phyloP scores from a whole-genome alignment of 2,888 invertebrate genomes.

The Epinotia bilunana region DNA sequence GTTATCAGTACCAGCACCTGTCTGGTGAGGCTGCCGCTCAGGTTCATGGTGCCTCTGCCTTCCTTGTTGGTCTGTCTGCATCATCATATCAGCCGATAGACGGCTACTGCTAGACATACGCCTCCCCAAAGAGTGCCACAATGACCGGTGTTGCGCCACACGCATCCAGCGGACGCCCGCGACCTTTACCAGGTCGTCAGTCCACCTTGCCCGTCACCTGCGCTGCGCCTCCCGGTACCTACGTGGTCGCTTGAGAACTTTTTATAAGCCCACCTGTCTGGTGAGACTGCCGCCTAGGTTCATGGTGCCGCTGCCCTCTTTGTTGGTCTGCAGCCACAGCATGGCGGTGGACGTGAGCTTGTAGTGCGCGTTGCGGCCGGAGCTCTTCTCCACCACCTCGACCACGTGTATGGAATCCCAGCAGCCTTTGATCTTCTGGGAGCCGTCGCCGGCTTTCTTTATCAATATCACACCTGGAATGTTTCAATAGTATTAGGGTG shows the following conservation, averaged over 20 bases:
- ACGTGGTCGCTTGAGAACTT: no score
- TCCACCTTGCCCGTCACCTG: no score
- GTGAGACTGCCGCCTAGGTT: constrained; percentile 99
- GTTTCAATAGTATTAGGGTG: neutral
- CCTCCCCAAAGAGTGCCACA: no score
- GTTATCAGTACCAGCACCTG: neutral
- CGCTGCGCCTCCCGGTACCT: no score
- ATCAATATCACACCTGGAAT: constrained; percentile 96
- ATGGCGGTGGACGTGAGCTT: constrained; percentile 99
- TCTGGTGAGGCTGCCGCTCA: constrained; percentile 97
- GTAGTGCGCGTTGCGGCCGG: constrained; percentile 97
- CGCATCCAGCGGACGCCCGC: no score
- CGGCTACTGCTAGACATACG: no score
- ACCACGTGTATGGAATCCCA: constrained; percentile 99
- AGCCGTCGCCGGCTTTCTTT: constrained; percentile 99
- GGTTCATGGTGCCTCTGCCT: constrained; percentile 79
- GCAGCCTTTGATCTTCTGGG: constrained; percentile 99
- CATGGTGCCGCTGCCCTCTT: constrained; percentile 98
- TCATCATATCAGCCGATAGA: no score
- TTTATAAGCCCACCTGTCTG: constrained; percentile 88
- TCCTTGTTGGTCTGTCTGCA: no score
- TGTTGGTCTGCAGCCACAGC: constrained; percentile 99
- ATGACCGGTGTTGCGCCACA: no score
- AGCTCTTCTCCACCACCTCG: constrained; percentile 98
- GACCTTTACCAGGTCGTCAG: no score